Conservation (phyloP, 2,113 vertebrate genomes). For the Pygoscelis adeliae region DNA sequence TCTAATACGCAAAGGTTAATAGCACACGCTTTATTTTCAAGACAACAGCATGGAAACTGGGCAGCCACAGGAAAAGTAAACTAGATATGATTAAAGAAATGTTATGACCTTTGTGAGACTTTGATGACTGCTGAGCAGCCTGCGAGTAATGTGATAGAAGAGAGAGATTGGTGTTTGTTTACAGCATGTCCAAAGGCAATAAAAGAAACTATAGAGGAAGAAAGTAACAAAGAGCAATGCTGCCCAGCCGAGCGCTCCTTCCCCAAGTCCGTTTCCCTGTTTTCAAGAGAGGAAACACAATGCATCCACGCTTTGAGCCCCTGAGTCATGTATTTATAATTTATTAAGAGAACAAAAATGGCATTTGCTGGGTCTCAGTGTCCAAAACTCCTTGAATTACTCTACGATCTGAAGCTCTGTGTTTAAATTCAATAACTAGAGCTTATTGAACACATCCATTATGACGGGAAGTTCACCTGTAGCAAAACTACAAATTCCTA, state of each 20-base stretch:
- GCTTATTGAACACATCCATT: constrained; percentile 53
- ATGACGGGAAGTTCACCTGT: not conserved
- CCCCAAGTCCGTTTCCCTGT: not conserved
- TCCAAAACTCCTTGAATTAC: not conserved
- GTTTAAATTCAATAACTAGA: constrained; percentile 32
- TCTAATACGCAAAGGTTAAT: constrained; percentile 5
- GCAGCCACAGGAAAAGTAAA: constrained; percentile 27
- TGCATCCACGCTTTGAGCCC: not conserved
- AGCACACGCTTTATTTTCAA: not conserved
- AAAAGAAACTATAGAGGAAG: constrained; percentile 12
- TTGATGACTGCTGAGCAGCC: not conserved
- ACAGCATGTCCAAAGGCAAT: constrained; percentile 33
- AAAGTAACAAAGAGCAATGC: not conserved
- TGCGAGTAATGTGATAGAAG: not conserved
- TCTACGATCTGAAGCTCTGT: not conserved
- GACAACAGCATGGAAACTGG: not conserved
- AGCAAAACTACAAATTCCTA: not conserved
- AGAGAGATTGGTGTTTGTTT: constrained; percentile 41
- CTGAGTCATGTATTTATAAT: constrained; percentile 26
- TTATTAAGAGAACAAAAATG: constrained; percentile 43
- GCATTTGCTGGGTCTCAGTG: not conserved
- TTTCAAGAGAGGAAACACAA: not conserved
- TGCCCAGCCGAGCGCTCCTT: not conserved
- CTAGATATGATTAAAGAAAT: constrained; percentile 47
- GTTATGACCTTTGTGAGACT: constrained; percentile 33